Evolutionary conservation across 2,113 vertebrate species (phyloP).

Genomic region (Seriola dumerili): DNA sequence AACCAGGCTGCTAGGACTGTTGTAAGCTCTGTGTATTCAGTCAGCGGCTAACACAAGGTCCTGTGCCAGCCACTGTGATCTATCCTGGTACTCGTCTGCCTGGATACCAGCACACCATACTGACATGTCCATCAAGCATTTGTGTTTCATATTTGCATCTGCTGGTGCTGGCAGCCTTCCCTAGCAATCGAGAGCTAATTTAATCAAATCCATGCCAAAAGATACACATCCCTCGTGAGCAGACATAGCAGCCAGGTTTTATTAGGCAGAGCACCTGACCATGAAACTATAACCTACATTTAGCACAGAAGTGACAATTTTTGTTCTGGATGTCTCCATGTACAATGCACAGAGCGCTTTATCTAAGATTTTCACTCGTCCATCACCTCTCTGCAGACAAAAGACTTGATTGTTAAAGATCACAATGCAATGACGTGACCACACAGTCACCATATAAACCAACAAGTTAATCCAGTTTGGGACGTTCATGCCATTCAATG

Average conservation of each 20-base stretch:
- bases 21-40: slow-evolving; percentile 30
- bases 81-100: slow-evolving; percentile 68
- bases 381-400: slow-evolving; percentile 53
- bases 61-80: slow-evolving; percentile 7
- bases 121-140: slow-evolving; percentile 65
- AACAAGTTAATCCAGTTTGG: slow-evolving; percentile 79
- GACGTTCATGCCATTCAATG: slow-evolving; percentile 58
- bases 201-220: slow-evolving; percentile 38
- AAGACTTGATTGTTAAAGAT: slow-evolving; percentile 57
- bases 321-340: slow-evolving; percentile 29
- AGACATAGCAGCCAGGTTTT: slow-evolving; percentile 21
- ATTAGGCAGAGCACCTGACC: slow-evolving; percentile 11
- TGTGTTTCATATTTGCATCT: slow-evolving; percentile 55
- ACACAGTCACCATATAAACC: slow-evolving; percentile 47
- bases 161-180: slow-evolving; percentile 18
- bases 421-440: slow-evolving; percentile 59
- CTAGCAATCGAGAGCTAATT: slow-evolving; percentile 47
- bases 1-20: slow-evolving; percentile 33
- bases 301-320: slow-evolving; percentile 12
- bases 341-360: slow-evolving; percentile 25
- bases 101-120: slow-evolving; percentile 61
- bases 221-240: not conserved
- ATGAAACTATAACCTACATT: slow-evolving; percentile 27
- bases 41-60: not conserved
- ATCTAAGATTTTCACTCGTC: slow-evolving; percentile 52